These are phyloP conservation scores for Leptothorax acervorum DNA, from an alignment of 2,888 invertebrate genomes.

Conservation along the genomic window DNA sequence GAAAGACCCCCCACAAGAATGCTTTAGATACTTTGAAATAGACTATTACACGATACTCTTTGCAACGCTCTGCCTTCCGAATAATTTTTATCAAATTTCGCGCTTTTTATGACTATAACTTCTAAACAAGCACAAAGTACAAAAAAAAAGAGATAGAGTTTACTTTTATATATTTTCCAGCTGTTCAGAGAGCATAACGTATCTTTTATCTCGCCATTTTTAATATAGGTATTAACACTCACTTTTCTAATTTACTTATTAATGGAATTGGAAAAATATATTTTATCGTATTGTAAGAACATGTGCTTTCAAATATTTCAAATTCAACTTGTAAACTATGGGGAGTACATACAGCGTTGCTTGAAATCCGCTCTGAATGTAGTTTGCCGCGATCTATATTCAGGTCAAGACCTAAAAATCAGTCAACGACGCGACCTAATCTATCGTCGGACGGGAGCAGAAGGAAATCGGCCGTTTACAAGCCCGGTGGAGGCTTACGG, in stretches of 20 bases:
- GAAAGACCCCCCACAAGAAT: conserved; percentile 34
- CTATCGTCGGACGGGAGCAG: conserved; percentile 47
- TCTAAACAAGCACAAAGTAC: neutral
- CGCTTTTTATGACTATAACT: conserved; percentile 17
- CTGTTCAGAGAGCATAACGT: neutral
- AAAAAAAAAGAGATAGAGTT: neutral
- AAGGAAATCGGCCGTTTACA: conserved; percentile 76
- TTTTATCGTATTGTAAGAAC: neutral
- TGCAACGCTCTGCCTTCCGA: conserved; percentile 12
- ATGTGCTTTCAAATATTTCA: neutral
- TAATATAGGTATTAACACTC: neutral
- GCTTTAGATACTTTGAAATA: conserved; percentile 24
- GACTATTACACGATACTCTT: conserved; percentile 23
- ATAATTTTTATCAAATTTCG: conserved; percentile 34
- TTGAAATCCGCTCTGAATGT: neutral
- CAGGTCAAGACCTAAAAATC: conserved; percentile 44
- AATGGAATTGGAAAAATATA: neutral
- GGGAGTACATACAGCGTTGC: neutral
- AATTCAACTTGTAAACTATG: conserved; percentile 6
- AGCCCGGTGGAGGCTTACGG: conserved; percentile 75
- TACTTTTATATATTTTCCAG: neutral
- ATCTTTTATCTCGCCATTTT: neutral
- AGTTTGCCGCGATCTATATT: conserved; percentile 13
- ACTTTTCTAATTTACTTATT: neutral
- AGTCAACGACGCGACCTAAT: conserved; percentile 68